Conservation (phyloP, 2,888 invertebrate genomes). For the Platerodrilus igneus region DNA sequence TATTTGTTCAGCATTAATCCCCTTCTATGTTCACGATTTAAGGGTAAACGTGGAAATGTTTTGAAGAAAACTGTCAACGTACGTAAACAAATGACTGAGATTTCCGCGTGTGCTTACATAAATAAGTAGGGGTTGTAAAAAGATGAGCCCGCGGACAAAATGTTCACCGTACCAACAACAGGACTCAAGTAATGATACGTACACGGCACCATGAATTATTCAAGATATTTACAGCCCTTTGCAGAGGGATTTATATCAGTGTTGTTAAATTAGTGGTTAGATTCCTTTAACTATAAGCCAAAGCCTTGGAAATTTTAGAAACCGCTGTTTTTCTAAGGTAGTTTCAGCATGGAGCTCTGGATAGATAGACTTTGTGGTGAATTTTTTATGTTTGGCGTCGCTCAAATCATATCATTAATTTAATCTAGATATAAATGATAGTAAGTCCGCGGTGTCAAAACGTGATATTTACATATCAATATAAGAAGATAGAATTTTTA, state of each 20-base stretch:
- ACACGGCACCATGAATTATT: slow-evolving; percentile 46
- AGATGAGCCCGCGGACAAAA: slow-evolving; percentile 41
- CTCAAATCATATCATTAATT: slow-evolving; percentile 36
- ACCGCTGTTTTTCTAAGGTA: slow-evolving; percentile 20
- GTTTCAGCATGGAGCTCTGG: slow-evolving; percentile 11
- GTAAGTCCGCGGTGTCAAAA: slow-evolving; percentile 30
- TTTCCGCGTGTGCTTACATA: slow-evolving; percentile 43
- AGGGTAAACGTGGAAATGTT: slow-evolving; percentile 26
- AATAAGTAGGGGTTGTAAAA: slow-evolving; percentile 39
- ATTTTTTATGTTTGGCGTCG: slow-evolving; percentile 18
- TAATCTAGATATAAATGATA: slow-evolving; percentile 35
- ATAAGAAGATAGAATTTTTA: no score
- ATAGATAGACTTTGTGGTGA: slow-evolving; percentile 20
- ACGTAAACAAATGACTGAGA: slow-evolving; percentile 30
- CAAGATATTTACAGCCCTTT: slow-evolving; percentile 38
- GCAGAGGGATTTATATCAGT: slow-evolving; percentile 30
- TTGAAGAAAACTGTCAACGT: slow-evolving; percentile 40
- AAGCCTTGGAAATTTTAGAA: slow-evolving; percentile 10
- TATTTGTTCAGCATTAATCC: slow-evolving; percentile 10
- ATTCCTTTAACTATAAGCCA: slow-evolving; percentile 10
- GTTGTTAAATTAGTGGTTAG: slow-evolving; percentile 29
- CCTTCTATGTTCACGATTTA: no score
- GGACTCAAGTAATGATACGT: slow-evolving; percentile 49
- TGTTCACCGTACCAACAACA: slow-evolving; percentile 46
- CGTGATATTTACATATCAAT: slow-evolving; percentile 35